Conservation (phyloP, 2,113 vertebrate genomes). For the Phalacrocorax brasilianus region DNA sequence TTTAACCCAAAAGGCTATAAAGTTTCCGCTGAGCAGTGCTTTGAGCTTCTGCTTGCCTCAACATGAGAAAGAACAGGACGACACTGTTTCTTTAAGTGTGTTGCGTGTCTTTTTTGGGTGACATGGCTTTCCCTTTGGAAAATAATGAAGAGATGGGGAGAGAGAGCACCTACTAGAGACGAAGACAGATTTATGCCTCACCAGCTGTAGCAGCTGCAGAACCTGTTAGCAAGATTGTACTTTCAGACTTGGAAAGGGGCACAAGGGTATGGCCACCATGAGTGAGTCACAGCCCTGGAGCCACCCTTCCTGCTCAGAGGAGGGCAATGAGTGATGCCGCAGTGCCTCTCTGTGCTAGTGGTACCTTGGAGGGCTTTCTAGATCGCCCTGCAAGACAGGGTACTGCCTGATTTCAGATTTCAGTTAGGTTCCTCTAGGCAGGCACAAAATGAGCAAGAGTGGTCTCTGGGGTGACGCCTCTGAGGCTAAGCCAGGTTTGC, state of each 20-base stretch:
- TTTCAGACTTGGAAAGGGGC: background rate
- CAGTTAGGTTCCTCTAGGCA: background rate
- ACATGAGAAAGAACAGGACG: background rate
- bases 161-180: background rate
- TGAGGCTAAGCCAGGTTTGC: background rate
- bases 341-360: background rate
- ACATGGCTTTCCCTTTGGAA: background rate
- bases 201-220: background rate
- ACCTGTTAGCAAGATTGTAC: background rate
- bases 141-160: background rate
- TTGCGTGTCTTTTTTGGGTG: background rate
- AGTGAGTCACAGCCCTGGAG: background rate
- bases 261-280: background rate
- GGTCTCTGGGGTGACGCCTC: background rate
- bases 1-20: constrained; percentile 23
- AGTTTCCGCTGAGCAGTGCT: constrained; percentile 22
- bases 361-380: background rate
- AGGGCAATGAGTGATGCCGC: background rate
- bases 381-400: background rate
- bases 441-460: background rate
- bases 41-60: background rate
- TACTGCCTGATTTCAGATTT: background rate
- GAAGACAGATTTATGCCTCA: background rate
- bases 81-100: background rate
- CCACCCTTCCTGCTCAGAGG: background rate